These are phyloP conservation scores for Pasiphila rectangulata DNA, from an alignment of 2,888 invertebrate genomes.

Conservation along the genomic window DNA sequence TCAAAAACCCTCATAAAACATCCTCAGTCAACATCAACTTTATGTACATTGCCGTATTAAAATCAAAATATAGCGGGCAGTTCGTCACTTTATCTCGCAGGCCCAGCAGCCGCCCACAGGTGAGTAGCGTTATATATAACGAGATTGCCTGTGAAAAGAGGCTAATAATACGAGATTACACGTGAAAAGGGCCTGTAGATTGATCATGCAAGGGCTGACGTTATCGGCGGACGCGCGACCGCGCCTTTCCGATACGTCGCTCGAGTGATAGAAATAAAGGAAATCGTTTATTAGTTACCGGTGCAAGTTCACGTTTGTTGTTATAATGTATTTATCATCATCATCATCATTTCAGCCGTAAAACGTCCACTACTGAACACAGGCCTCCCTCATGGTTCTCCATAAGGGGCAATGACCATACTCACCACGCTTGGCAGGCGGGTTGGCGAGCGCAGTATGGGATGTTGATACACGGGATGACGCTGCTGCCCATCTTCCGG, in stretches of 20 bases:
- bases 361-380: no score
- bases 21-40: neutral
- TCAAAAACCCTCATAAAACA: conserved; percentile 1
- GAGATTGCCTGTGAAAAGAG: conserved; percentile 64
- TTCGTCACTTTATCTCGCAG: conserved; percentile 32
- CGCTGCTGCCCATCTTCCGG: no score
- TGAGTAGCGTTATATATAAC: conserved; percentile 57
- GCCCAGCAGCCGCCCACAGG: conserved; percentile 39
- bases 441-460: no score
- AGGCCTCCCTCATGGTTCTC: no score
- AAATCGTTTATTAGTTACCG: conserved; percentile 2
- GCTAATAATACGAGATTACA: conserved; percentile 60
- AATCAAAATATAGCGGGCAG: conserved; percentile 30
- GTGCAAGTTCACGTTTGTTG: no score
- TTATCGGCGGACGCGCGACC: neutral
- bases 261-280: neutral
- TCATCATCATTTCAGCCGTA: no score
- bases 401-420: no score
- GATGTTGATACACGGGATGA: no score
- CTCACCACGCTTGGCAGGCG: no score
- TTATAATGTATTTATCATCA: no score
- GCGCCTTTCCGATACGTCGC: neutral
- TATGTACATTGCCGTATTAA: conserved; percentile 7
- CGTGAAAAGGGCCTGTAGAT: conserved; percentile 58
- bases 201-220: conserved; percentile 33